Evolutionary conservation across 30 jellyfish, hydroid and myxozoan genomes (phyloP), one percentile per base, ranked within the genome.

Genomic region (Aurelia coerulea): DNA sequence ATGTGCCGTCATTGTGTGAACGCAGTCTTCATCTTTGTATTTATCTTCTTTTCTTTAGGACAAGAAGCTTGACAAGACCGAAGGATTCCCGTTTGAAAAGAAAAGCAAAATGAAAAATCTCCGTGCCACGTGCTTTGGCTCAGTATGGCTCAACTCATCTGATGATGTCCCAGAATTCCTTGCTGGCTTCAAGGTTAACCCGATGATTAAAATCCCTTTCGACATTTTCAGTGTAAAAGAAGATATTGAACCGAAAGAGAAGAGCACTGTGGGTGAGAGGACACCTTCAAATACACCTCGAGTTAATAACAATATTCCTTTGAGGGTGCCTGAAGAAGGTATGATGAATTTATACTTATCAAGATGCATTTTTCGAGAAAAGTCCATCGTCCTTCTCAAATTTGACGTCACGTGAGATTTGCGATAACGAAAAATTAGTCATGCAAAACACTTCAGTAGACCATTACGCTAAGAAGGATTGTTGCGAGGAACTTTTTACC

Each of bases 251-350:
- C 69, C 18, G 6, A 65, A 52, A 33, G 89, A 49, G 53, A 62
- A 87, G 32, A 67, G 14, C 15, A 88, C 65, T 51, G 79, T 52
- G 77, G 56, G 31, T n/a, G 37, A 31, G 17, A 16, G 65, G n/a
- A 73, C 79, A 18, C 68, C 73, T 42, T 66, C 88, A 18, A 62
- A 52, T 9, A 42, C 76, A 31, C 71, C 67, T 56, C 80, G 85
- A 0, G 23, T 79, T 15, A 41, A 52, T 67, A 67, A 32, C 53
- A 80, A 78, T 37, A 68, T 51, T 37, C 96, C 97, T 2, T 62
- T 67, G 69, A 76, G 58, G 67, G 97, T 90, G 14, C 97, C 97
- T 18, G 97, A 90, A 65, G 95, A 90, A 90, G 97, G 97, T 90
- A 23, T 19, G 92, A 33, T 23, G 10, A 46, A 37, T 62, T 50